A percentile compares a stretch with the other conserved stretches of the same genome.
phyloP scores from a whole-genome alignment of 2,797 vertebrate species.

The Epinephelus awoara region DNA sequence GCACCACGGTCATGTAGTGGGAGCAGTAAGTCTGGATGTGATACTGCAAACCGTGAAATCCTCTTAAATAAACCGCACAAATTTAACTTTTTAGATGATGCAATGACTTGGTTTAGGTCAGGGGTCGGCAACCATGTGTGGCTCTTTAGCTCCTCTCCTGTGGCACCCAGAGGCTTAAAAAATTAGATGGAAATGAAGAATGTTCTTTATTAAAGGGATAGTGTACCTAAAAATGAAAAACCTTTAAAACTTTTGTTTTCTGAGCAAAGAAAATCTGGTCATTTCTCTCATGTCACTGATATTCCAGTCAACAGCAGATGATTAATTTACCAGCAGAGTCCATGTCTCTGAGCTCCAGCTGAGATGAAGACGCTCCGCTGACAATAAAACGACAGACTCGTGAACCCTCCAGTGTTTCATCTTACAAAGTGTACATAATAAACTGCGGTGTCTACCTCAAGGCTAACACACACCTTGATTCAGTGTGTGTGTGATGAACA shows the following conservation, averaged over 20 bases:
- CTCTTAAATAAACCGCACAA: too few relatives aligned
- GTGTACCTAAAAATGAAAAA: too few relatives aligned
- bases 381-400: conserved; percentile 6
- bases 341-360: conserved; percentile 14
- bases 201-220: too few relatives aligned
- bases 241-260: neutral
- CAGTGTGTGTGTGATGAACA: conserved; percentile 1
- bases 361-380: conserved; percentile 28
- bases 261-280: neutral
- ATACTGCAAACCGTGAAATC: too few relatives aligned
- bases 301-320: conserved; percentile 29
- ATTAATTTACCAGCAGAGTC: conserved; percentile 35
- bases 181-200: too few relatives aligned
- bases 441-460: conserved; percentile 36
- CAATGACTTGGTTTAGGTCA: too few relatives aligned
- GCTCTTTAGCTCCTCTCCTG: too few relatives aligned
- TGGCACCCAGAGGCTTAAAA: too few relatives aligned
- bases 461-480: conserved; percentile 32
- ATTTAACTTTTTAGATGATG: too few relatives aligned
- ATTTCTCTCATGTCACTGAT: conserved; percentile 16
- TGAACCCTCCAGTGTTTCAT: conserved; percentile 42
- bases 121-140: too few relatives aligned
- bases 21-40: too few relatives aligned
- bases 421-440: conserved; percentile 31
- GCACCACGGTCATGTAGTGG: too few relatives aligned